These are phyloP conservation scores for Crambe crambe DNA, from an alignment of 37 sponge, comb jelly and placozoan species.

Conservation along the genomic window DNA sequence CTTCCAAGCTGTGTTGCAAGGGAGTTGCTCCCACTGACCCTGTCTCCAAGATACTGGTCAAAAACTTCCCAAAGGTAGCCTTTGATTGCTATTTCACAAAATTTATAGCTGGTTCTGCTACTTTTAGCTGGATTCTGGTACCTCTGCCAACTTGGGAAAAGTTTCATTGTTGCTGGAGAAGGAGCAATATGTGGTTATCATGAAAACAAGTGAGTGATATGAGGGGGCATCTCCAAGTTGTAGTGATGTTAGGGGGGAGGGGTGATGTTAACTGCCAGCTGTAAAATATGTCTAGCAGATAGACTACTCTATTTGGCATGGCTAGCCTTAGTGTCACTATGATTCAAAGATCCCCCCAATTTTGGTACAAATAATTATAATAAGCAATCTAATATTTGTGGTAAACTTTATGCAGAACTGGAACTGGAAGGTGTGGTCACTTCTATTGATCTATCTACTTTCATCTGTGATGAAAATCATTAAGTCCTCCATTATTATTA, in stretches of 20 bases:
- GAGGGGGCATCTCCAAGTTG: no score
- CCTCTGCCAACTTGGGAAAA: slow-evolving; percentile 46
- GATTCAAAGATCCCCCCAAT: no score
- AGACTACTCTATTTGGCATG: no score
- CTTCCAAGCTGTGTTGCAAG: slow-evolving; percentile 61
- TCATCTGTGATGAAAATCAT: neutral
- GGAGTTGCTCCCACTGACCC: slow-evolving; percentile 48
- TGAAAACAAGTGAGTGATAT: slow-evolving; percentile 3
- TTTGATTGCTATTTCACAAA: neutral
- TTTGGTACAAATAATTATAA: no score
- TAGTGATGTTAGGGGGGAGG: no score
- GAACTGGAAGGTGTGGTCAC: neutral
- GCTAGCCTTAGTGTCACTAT: no score
- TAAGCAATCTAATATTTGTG: no score
- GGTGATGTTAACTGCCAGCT: no score
- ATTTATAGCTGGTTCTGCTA: neutral
- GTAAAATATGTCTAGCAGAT: no score
- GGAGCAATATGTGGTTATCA: slow-evolving; percentile 81
- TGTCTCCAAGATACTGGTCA: slow-evolving; percentile 47
- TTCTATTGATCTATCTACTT: neutral
- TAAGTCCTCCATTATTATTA: no score
- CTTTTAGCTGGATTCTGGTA: slow-evolving; percentile 32
- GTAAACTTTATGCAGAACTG: no score
- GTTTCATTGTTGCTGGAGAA: slow-evolving; percentile 74
- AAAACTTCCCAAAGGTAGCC: slow-evolving; percentile 2